Percentiles rank a stretch among this genome's conserved stretches.
phyloP scores from a whole-genome alignment of 2,797 vertebrate genomes.

The Cryptoprocta ferox region DNA sequence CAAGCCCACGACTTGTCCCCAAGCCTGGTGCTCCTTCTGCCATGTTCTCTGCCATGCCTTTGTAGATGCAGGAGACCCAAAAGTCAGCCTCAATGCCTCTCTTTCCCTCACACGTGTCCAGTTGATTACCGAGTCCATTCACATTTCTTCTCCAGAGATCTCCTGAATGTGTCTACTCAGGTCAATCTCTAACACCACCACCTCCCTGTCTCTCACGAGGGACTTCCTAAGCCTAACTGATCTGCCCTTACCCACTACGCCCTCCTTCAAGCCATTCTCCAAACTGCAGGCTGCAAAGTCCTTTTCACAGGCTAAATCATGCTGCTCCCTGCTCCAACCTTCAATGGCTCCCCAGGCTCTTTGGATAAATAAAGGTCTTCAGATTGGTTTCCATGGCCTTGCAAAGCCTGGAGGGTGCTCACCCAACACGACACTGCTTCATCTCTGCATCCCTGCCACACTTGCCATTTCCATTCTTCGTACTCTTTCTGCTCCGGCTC shows the following conservation, averaged over 20 bases:
- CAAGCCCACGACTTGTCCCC: background rate
- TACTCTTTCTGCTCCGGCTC: background rate
- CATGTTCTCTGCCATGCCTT: background rate
- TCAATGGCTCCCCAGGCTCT: background rate
- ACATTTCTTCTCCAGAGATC: background rate
- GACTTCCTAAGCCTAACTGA: background rate
- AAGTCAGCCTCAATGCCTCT: background rate
- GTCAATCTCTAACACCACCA: background rate
- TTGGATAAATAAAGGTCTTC: background rate
- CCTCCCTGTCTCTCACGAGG: background rate
- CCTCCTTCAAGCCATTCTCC: background rate
- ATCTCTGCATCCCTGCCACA: rapidly evolving
- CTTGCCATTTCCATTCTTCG: background rate
- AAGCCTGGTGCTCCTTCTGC: background rate
- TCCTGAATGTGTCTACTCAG: background rate
- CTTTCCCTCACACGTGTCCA: background rate
- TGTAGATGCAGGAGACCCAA: background rate
- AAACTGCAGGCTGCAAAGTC: background rate
- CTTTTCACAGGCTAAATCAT: background rate
- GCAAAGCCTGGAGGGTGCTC: background rate
- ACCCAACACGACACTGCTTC: background rate
- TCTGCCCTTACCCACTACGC: background rate
- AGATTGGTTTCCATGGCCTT: background rate
- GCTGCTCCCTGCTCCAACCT: background rate
- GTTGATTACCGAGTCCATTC: background rate